Evolutionary conservation across 2,797 vertebrate species (phyloP), one percentile per base, ranked within the genome.

Genomic region (Petrocephalus schoutedeni): DNA sequence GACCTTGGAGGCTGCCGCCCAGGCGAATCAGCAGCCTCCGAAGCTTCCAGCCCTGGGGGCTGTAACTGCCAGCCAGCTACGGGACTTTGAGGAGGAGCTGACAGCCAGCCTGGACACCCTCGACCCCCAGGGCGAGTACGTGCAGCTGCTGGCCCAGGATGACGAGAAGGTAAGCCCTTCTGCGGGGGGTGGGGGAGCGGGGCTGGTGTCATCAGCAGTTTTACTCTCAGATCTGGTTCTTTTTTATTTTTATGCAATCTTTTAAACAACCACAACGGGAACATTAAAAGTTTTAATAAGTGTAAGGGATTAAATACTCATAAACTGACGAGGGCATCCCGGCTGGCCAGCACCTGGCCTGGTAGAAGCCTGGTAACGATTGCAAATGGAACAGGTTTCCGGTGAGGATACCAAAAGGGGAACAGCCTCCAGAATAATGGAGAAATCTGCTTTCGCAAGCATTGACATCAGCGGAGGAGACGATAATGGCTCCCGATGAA

Each of bases 151-250:
- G 9, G 86, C 90, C 3, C 90, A 94, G 56, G 97, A 97, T 87
- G 95, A 97, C 86, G 96, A 98, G 91, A 96, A 97, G 97, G 98
- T 99, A 92, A 41, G 88, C 32, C 67, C 6, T 32, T 16, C 21
- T 0, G 10, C 8, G 16, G 71, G 54, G n/a, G 53, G 7, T 19
- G 21, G 32, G 45, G 45, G 64, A 7, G 9, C 21, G 8, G 1
- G 0, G 28, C 14, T 71, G 49, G n/a, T 19, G 36, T 41, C 16
- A 49, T 41, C 32, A 8, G 41, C 36, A n/a, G 74, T 49, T 4
- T 51, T 8, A 45, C 49, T 49, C 36, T 8, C 74, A 82, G 16
- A 45, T 21, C 41, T 51, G 41, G 41, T 51, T 82, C 74, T 71
- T 57, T 16, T 16, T 28, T 32, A 12, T 71, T 32, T 28, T 71